A percentile compares a stretch with the other conserved stretches of the same genome.
phyloP scores from a whole-genome alignment of 2,113 vertebrate genomes.

The Himantopus leucocephalus region DNA sequence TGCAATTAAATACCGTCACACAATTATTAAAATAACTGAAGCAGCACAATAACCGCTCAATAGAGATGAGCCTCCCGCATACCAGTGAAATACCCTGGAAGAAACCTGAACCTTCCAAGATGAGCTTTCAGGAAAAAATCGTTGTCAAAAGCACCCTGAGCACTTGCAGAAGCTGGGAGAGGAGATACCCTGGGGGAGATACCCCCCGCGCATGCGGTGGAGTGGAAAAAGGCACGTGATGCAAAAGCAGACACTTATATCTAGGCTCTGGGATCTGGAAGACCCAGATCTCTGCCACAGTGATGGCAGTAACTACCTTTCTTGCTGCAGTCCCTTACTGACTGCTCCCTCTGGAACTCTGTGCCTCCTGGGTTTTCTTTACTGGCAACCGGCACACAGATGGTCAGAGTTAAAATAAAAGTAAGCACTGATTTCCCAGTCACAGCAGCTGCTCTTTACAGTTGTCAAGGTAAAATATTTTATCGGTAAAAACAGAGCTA shows the following conservation, averaged over 20 bases:
- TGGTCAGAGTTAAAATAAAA: background rate
- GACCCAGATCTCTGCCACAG: background rate
- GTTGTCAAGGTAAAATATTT: background rate
- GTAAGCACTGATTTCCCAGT: background rate
- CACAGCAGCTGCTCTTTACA: background rate
- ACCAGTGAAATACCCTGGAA: background rate
- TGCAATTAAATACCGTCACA: background rate
- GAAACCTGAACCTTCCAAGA: background rate
- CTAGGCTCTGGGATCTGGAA: background rate
- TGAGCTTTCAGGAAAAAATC: background rate
- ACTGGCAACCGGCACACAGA: background rate
- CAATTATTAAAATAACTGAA: conserved; percentile 19
- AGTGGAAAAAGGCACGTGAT: background rate
- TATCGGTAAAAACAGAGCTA: background rate
- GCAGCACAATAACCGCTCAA: background rate
- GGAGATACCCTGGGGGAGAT: background rate
- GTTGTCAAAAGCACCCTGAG: background rate
- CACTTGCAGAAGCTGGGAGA: background rate
- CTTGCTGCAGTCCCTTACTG: background rate
- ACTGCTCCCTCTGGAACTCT: background rate
- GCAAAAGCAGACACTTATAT: background rate
- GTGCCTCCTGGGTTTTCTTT: background rate
- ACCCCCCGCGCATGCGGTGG: background rate
- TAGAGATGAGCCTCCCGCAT: background rate
- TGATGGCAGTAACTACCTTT: background rate